Base-by-base conservation (phyloP, 2,113 vertebrate genomes). In the Callionymus lyra region DNA sequence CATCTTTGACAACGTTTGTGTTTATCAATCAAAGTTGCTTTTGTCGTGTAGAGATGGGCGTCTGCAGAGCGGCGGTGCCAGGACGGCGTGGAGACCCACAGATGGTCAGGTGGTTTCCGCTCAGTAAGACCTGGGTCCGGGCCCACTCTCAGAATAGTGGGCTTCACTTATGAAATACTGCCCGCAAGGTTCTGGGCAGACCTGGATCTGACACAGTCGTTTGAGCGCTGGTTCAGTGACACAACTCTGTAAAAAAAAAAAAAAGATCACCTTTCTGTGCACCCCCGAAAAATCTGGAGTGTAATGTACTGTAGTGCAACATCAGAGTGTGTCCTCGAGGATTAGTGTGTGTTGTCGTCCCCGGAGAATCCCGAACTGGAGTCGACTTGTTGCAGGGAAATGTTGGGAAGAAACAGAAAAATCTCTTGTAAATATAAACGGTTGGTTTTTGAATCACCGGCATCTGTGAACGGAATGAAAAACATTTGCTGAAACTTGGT, bases 91-190 rank as follows among this genome's bases (percentile, higher is more conserved):
- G 77, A 82, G 81, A 81, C 74, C 65, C 80, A 77, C 84, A 86
- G 83, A 85, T 87, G 84, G 84, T 66, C 65, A 61, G 85, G 84
- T 86, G 84, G 78, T 87, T 87, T 79, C 85, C 82, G 69, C 80
- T 82, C 84, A 56, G 84, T 81, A 65, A 75, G 82, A 82, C 66
- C 76, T 84, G 82, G 79, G 74, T 64, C 65, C 41, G 56, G 56
- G 72, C 80, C 80, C 63, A 16, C 62, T 59, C 68, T 74, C 74
- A 77, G 74, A 79, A 76, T 76, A 77, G 71, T 72, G 71, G 72
- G 74, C 72, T 53, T 74, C 53, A 33, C 70, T 79, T 61, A 68
- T 82, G 71, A 72, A 68, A 72, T 57, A 49, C 63, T 69, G 49
- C 67, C 71, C 56, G 50, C 68, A 59, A 66, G 53, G 64, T 69